Base-by-base conservation (phyloP, 2,113 vertebrate species). In the Oplegnathus fasciatus region DNA sequence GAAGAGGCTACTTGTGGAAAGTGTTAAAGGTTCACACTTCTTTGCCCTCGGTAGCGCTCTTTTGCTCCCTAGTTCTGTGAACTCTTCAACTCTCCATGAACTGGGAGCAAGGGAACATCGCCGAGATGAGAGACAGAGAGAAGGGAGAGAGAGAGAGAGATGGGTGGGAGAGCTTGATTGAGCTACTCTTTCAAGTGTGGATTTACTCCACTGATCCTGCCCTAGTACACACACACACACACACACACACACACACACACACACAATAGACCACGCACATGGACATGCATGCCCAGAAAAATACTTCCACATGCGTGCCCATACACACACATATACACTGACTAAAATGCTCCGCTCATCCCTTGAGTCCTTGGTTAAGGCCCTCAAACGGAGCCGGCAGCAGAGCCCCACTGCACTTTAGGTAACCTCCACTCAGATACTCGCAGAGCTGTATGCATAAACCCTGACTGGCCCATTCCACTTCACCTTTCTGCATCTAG, bases 131-230 rank as follows among this genome's bases (percentile, higher is more conserved):
- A 86, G 61, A 80, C 76, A 58, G 58, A 78, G 18, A 32, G 44
- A 37, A 62, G 11, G 52, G 68, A 50, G 61, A 14, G 22, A 26
- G 26, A 18, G 61, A 42, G 74, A 77, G 80, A 75, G 80, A 88
- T 88, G 85, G 85, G 83, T 85, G 87, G 84, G 73, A 81, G 93
- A 88, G 85, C 82, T 84, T 88, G 83, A 92, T 94, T 93, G 91
- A 94, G 93, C 92, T 89, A 73, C 88, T 91, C 94, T 95, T 95
- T 95, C 92, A 95, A 94, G 94, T 95, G 88, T 92, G 93, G 95
- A 94, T 95, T 95, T 94, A 94, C 87, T 90, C 82, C 44, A 70
- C 92, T 93, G 94, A 94, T 94, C 94, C 87, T 69, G 57, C 66
- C 28, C 83, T 74, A 40, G 48, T 82, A 62, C 54, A 58, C 58